Evolutionary conservation across 2,888 invertebrate species (phyloP), one percentile per base, ranked within the genome.

Genomic region (Phanerotoma sp.): DNA sequence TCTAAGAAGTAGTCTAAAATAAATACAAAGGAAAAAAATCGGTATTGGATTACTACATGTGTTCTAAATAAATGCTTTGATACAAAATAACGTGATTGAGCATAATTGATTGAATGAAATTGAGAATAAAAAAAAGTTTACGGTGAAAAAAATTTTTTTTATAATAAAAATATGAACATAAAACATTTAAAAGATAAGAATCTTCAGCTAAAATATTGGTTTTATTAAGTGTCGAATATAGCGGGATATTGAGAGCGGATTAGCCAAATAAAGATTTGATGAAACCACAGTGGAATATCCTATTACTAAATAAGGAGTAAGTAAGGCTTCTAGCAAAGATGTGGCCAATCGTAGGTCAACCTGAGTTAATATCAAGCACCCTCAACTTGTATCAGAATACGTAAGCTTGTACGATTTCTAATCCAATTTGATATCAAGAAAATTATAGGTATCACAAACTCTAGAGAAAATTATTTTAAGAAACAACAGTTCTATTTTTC

Each of bases 371-470:
- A 58, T 61, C 58, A 55, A 60, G 65, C 66, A 54, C 58, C 62
- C 58, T 44, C 48, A 25, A 48, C 15, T 53, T 51, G 54, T 54
- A 56, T 53, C 42, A 51, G 48, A 68, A 62, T 53, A 50, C 63
- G 67, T 68, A 66, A 75, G 74, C 74, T 76, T 77, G 73, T 76
- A 76, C 74, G 77, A 77, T 75, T 77, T 77, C 77, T 77, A 73
- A 77, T 75, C 75, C 76, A 70, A 74, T 74, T 75, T 70, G 61
- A 67, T 68, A 66, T 66, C 60, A 72, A 74, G 68, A 69, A 72
- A 73, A 70, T 75, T 69, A 67, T 67, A n/a, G 35, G 16, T 38
- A 16, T 11, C 16, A 20, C n/a, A n/a, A n/a, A n/a, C n/a, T n/a
- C n/a, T n/a, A n/a, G n/a, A n/a, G n/a, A n/a, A n/a, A n/a, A n/a